A percentile compares a stretch with the other conserved stretches of the same genome.
phyloP scores from a whole-genome alignment of 2,113 vertebrate species.

The Poeciliopsis occidentalis region DNA sequence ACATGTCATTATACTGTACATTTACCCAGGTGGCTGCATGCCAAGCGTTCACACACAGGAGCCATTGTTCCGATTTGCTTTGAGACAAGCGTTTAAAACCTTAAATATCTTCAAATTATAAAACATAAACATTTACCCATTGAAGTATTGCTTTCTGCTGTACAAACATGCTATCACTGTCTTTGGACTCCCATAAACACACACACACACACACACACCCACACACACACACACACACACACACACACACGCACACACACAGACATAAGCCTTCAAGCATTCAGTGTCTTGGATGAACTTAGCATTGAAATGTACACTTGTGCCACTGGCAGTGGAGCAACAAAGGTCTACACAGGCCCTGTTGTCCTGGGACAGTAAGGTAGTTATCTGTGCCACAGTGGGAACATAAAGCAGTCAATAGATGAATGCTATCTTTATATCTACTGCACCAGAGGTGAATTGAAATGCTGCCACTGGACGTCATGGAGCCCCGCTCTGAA shows the following conservation, averaged over 20 bases:
- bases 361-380: constrained; percentile 75
- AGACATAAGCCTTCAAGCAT: constrained; percentile 55
- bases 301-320: constrained; percentile 72
- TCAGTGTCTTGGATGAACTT: constrained; percentile 61
- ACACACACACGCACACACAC: not conserved
- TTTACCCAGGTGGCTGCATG: constrained; percentile 31
- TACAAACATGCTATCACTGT: constrained; percentile 45
- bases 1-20: constrained; percentile 26
- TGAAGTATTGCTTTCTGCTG: constrained; percentile 46
- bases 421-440: constrained; percentile 80
- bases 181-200: constrained; percentile 26
- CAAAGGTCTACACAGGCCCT: constrained; percentile 73
- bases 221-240: not conserved
- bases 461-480: constrained; percentile 73
- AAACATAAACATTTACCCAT: constrained; percentile 44
- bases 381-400: constrained; percentile 73
- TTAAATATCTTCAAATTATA: constrained; percentile 49
- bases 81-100: constrained; percentile 26
- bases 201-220: constrained; percentile 3
- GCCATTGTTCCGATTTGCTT: constrained; percentile 51
- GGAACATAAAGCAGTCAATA: constrained; percentile 74
- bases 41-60: constrained; percentile 17
- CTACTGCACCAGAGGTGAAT: constrained; percentile 76
- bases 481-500: constrained; percentile 64
- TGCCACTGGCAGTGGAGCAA: constrained; percentile 69